Percentiles rank a stretch among this genome's conserved stretches.
phyloP scores from a whole-genome alignment of 2,113 vertebrate species.

The Emberiza fucata region DNA sequence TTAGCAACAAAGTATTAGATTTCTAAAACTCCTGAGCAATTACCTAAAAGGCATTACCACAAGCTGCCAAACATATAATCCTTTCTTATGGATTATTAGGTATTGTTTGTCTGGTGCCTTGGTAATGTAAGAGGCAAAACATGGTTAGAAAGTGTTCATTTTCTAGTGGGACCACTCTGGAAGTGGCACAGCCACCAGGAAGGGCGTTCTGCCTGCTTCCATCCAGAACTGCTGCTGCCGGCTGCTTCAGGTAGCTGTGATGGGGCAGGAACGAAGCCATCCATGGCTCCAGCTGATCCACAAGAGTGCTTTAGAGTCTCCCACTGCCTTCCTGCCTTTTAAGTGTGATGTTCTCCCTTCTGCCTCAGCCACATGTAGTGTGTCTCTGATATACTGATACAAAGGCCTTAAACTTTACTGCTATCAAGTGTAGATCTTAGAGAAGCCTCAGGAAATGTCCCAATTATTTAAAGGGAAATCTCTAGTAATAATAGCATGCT shows the following conservation, averaged over 20 bases:
- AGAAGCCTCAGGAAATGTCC: neutral
- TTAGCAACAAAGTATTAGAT: neutral
- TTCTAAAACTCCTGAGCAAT: neutral
- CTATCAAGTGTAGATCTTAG: neutral
- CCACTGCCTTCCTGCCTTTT: rapidly evolving
- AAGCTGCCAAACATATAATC: neutral
- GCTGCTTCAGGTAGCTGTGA: neutral
- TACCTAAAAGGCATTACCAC: neutral
- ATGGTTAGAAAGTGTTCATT: neutral
- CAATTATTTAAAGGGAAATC: neutral
- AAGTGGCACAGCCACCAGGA: neutral
- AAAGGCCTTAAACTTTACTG: neutral
- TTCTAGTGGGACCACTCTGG: neutral
- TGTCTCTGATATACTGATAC: neutral
- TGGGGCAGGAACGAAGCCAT: neutral
- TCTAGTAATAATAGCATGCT: neutral
- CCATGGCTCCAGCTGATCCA: neutral
- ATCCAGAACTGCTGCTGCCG: rapidly evolving
- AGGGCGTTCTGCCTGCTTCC: neutral
- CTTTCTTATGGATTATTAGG: neutral
- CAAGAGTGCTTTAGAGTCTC: neutral
- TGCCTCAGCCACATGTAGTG: neutral
- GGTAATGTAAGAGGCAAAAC: neutral
- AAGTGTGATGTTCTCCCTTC: neutral
- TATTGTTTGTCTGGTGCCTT: neutral